Evolutionary conservation across 2,797 vertebrate genomes (phyloP).

Genomic region (Diplodus puntazzo): DNA sequence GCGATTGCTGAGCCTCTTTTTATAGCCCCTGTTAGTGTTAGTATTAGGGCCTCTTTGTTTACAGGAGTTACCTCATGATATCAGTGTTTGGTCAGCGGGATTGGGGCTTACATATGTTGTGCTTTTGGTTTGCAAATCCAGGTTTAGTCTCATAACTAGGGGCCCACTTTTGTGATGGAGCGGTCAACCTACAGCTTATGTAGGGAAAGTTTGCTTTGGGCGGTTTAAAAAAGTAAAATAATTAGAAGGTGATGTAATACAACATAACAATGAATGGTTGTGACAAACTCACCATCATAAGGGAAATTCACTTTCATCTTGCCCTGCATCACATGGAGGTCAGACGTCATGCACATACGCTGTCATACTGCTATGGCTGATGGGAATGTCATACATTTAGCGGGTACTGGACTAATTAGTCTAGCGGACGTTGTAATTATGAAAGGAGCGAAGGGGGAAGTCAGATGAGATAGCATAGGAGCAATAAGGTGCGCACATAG

Average conservation of each 20-base stretch:
- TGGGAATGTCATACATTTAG: too few relatives aligned
- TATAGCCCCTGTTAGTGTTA: background rate
- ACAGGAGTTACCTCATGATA: conserved; percentile 43
- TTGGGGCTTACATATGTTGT: conserved; percentile 11
- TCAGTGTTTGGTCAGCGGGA: conserved; percentile 39
- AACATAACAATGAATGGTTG: background rate
- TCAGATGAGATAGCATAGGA: too few relatives aligned
- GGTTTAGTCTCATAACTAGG: conserved; percentile 33
- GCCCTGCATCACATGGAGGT: background rate
- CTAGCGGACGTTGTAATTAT: too few relatives aligned
- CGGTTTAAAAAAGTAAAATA: background rate
- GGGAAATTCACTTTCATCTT: background rate
- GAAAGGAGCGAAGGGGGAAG: too few relatives aligned
- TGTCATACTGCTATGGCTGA: too few relatives aligned
- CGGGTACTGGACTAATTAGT: too few relatives aligned
- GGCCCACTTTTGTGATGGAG: background rate
- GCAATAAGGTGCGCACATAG: too few relatives aligned
- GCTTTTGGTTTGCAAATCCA: conserved; percentile 41
- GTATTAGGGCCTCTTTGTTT: conserved; percentile 65
- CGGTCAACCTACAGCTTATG: conserved; percentile 1
- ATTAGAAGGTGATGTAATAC: background rate
- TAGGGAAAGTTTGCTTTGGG: background rate
- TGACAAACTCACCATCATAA: background rate
- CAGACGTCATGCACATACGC: background rate
- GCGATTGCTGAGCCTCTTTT: background rate